These are phyloP conservation scores for Glaucomys volans DNA, from an alignment of 2,113 vertebrate genomes.

Conservation along the genomic window DNA sequence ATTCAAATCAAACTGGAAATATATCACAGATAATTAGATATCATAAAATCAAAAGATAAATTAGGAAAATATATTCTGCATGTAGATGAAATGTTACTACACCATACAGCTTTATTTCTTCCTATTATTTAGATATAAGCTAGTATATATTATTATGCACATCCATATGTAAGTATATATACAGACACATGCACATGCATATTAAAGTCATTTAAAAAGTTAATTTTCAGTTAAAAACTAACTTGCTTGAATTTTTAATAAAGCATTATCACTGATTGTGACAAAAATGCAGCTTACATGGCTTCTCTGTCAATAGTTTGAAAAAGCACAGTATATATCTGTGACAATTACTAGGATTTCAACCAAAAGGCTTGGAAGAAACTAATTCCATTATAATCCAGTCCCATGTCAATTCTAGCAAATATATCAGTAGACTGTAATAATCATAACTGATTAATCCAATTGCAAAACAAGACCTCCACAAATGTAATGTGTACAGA, in stretches of 20 bases:
- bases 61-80: neutral
- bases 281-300: neutral
- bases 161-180: neutral
- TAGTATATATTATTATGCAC: neutral
- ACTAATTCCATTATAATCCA: neutral
- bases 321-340: neutral
- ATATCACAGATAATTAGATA: neutral
- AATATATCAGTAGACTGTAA: neutral
- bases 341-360: neutral
- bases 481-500: neutral
- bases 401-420: neutral
- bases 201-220: neutral
- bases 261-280: neutral
- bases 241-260: neutral
- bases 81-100: neutral
- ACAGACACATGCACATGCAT: neutral
- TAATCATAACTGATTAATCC: neutral
- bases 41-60: neutral
- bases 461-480: neutral
- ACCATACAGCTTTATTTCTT: neutral
- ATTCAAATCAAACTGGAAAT: neutral
- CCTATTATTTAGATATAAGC: neutral
- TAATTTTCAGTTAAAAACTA: neutral
- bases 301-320: neutral
- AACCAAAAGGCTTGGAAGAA: neutral